A percentile compares a stretch with the other conserved stretches of the same genome.
Conservation (phyloP, 35 echinoderm and acorn worm genomes). For the Eucidaris tribuloides region DNA sequence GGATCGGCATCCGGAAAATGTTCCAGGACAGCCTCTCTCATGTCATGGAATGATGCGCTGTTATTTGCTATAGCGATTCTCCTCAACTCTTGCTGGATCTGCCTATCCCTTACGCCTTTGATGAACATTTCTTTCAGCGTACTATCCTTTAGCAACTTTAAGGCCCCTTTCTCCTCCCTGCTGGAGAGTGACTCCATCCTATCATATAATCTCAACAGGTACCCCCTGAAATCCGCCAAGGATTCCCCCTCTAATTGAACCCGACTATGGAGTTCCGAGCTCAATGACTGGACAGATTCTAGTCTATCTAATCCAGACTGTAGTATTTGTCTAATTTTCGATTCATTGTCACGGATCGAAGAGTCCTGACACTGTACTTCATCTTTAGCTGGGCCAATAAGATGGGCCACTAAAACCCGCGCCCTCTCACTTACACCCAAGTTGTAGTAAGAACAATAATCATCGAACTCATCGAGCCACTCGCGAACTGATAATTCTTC, state of each 20-base stretch:
- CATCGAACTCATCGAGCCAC: slow-evolving; percentile 24
- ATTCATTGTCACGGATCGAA: background rate
- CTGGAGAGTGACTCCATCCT: slow-evolving; percentile 19
- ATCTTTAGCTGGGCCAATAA: slow-evolving; percentile 34
- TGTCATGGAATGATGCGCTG: background rate
- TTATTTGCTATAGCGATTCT: slow-evolving; percentile 20
- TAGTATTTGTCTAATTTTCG: background rate
- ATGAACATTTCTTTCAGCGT: slow-evolving; percentile 17
- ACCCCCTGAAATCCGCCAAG: slow-evolving; percentile 44
- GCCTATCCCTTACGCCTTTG: slow-evolving; percentile 15
- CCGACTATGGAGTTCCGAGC: slow-evolving; percentile 44
- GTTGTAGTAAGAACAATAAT: background rate
- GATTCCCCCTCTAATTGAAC: background rate
- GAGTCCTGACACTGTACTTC: slow-evolving; percentile 39
- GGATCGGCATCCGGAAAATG: slow-evolving; percentile 5
- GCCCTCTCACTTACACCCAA: background rate
- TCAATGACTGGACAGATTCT: slow-evolving; percentile 31
- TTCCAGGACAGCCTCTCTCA: slow-evolving; percentile 2
- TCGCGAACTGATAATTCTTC: slow-evolving; percentile 24
- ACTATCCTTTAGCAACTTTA: slow-evolving; percentile 13
- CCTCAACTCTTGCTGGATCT: slow-evolving; percentile 19
- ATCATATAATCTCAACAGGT: slow-evolving; percentile 17
- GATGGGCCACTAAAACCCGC: background rate
- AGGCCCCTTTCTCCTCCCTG: background rate
- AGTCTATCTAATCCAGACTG: background rate